phyloP scores from a whole-genome alignment of 2,888 invertebrate species.

The Hypsopygia costalis region DNA sequence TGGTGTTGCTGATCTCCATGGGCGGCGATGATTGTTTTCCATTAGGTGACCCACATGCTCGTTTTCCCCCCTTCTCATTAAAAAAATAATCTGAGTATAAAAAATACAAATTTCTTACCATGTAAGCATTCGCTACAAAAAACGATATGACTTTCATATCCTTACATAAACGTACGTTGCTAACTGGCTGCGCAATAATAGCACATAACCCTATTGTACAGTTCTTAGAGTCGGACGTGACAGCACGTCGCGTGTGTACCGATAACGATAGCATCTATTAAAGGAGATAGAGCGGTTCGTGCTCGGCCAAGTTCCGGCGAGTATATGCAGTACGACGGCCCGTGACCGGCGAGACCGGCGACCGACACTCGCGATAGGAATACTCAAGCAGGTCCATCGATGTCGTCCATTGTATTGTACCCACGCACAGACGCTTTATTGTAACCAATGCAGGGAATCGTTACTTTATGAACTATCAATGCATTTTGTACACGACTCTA shows the following conservation, averaged over 20 bases:
- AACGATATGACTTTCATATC: no score
- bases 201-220: no score
- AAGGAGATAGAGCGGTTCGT: conserved; percentile 51
- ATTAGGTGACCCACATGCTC: no score
- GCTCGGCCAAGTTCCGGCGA: conserved; percentile 56
- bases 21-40: no score
- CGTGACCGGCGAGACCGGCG: conserved; percentile 27
- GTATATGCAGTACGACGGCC: conserved; percentile 22
- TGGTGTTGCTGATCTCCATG: no score
- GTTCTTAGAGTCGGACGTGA: conserved; percentile 20
- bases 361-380: conserved; percentile 39
- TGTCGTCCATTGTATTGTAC: conserved; percentile 22
- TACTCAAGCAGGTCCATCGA: conserved; percentile 34
- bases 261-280: conserved; percentile 40
- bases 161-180: no score
- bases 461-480: not conserved
- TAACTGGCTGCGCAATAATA: no score
- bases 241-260: conserved; percentile 35
- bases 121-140: no score
- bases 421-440: conserved; percentile 1
- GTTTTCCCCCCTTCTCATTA: no score
- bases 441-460: conserved; percentile 1
- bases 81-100: no score
- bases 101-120: no score
- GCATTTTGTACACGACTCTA: not conserved